Conservation (phyloP, 2,888 invertebrate species). For the Laspeyria flexula region DNA sequence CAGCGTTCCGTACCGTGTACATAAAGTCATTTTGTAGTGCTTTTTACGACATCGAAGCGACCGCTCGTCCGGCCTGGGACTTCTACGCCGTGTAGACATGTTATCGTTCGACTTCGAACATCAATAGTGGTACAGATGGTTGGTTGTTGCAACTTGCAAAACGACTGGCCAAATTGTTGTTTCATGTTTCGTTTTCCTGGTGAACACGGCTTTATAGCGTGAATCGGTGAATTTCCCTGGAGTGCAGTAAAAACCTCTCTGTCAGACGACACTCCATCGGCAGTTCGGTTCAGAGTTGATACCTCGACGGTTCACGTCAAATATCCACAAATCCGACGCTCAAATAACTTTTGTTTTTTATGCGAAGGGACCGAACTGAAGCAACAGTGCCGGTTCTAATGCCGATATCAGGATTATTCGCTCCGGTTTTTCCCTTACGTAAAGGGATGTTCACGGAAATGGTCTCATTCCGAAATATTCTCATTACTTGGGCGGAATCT, state of each 20-base stretch:
- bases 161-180: conserved; percentile 62
- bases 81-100: conserved; percentile 38
- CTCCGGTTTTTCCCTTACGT: conserved; percentile 52
- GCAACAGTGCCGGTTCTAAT: conserved; percentile 52
- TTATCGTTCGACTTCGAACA: conserved; percentile 43
- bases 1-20: conserved; percentile 53
- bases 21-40: conserved; percentile 67
- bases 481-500: conserved; percentile 75
- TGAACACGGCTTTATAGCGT: conserved; percentile 64
- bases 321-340: conserved; percentile 61
- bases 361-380: conserved; percentile 50
- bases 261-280: conserved; percentile 66
- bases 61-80: conserved; percentile 41
- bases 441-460: conserved; percentile 61
- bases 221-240: conserved; percentile 80
- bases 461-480: conserved; percentile 70
- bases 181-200: conserved; percentile 59
- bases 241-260: conserved; percentile 74
- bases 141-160: conserved; percentile 53
- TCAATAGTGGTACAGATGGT: conserved; percentile 37
- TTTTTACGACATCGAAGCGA: conserved; percentile 67
- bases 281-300: conserved; percentile 70
- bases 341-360: conserved; percentile 67
- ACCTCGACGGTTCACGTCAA: conserved; percentile 57
- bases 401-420: conserved; percentile 63